Base-by-base conservation (phyloP, 2,888 invertebrate genomes). In the Marronus borbonicus region DNA sequence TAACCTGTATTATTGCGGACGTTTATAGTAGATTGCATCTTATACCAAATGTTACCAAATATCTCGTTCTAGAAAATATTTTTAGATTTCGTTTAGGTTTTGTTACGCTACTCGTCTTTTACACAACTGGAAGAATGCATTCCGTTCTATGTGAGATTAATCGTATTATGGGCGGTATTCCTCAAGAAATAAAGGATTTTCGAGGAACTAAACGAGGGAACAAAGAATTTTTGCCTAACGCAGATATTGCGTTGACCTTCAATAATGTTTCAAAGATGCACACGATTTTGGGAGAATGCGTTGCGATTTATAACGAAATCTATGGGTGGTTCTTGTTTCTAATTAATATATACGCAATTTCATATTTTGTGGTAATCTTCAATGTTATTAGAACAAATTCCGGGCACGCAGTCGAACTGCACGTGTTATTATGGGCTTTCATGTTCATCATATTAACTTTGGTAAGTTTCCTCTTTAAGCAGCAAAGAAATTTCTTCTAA, bases 261-360 rank as follows among this genome's bases (percentile, higher is more conserved):
- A 62, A 12, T 28, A 31, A 62, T 62, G 31, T 28, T 12, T 44
- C 66, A 14, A 44, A 24, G 20, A 66, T 49, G 20, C 20, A 66
- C 7, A 31, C 31, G 10, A 49, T 49, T 20, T 20, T 66, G 49
- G 2, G 17, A 49, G 44, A 44, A 66, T 44, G 44, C n/a, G 49
- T 49, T 3, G 66, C 44, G 3, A 66, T 66, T 49, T 66, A 44
- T 8, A 66, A 66, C 20, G 17, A 44, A 20, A 66, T 66, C n/a
- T 66, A 66, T 12, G 66, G 66, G 12, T 66, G 24, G 12, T 44
- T 44, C 7, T 4, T 49, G 17, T 66, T 66, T 44, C 10, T 66
- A 20, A 44, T 66, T 49, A 31, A 66, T 66, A 66, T 66, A 31
- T 66, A 49, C 24, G 66, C 66, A 14, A 66, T 66, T 31, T 20